Conservation (phyloP, 1,140 invertebrate genomes). For the Drosophila grimshawi region DNA sequence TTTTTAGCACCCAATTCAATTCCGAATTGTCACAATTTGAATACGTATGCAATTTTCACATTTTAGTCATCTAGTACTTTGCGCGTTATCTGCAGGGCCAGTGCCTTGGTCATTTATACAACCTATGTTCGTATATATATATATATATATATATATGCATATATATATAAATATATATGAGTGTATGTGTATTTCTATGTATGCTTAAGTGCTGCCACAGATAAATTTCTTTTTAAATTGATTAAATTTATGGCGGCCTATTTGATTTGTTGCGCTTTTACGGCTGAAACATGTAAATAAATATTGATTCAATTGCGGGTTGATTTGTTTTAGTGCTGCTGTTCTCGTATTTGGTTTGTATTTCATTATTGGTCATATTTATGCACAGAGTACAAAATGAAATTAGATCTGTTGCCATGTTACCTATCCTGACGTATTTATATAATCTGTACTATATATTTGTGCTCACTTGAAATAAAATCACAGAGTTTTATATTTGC, state of each 20-base stretch:
- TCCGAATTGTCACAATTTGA: slow-evolving; percentile 25
- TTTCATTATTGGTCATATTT: not conserved
- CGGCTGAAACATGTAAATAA: slow-evolving; percentile 16
- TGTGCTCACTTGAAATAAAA: no score
- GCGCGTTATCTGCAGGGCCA: slow-evolving; percentile 34
- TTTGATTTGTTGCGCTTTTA: slow-evolving; percentile 30
- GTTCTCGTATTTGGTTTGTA: not conserved
- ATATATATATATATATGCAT: slow-evolving; percentile 5
- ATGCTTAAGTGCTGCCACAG: no score
- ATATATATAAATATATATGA: not conserved
- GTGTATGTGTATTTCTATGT: no score
- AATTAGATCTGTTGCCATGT: not conserved
- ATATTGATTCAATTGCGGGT: slow-evolving; percentile 1
- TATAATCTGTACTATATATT: no score
- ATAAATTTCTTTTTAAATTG: slow-evolving; percentile 37
- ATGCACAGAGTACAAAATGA: not conserved
- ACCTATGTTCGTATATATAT: not conserved
- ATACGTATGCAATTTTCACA: slow-evolving; percentile 24
- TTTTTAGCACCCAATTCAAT: slow-evolving; percentile 37
- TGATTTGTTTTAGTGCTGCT: not conserved
- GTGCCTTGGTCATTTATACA: slow-evolving; percentile 35
- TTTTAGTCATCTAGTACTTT: not conserved
- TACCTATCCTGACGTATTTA: no score
- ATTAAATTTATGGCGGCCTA: slow-evolving; percentile 49
- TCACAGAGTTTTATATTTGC: no score